A percentile compares a stretch with the other conserved stretches of the same genome.
These are phyloP conservation scores for Trichacis sp. DNA, from an alignment of 2,888 invertebrate species.

Conservation along the genomic window DNA sequence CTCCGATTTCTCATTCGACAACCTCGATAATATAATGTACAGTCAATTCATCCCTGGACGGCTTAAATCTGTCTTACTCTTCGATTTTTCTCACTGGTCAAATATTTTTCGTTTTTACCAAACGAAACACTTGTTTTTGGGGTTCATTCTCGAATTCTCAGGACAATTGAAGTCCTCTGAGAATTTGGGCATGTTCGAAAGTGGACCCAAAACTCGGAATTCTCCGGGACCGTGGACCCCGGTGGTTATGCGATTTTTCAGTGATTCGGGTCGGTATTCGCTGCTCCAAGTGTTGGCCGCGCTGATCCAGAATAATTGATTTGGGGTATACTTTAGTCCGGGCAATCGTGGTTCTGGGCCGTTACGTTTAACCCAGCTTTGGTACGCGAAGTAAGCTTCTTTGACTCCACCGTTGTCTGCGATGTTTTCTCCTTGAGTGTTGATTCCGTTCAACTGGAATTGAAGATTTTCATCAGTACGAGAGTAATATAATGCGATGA, in stretches of 20 bases:
- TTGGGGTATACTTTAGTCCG: constrained; percentile 77
- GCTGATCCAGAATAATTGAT: constrained; percentile 75
- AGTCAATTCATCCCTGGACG: constrained; percentile 1
- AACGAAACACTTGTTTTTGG: constrained; percentile 73
- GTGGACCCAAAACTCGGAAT: constrained; percentile 73
- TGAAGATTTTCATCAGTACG: too few relatives aligned
- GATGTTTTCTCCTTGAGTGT: constrained; percentile 68
- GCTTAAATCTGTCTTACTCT: background rate
- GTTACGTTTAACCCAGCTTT: constrained; percentile 77
- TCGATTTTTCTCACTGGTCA: background rate
- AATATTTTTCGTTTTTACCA: constrained; percentile 69
- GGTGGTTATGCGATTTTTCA: constrained; percentile 84
- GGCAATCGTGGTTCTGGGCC: constrained; percentile 78
- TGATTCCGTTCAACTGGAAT: constrained; percentile 86
- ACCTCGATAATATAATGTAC: background rate
- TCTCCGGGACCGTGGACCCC: constrained; percentile 80
- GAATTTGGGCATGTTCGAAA: constrained; percentile 74
- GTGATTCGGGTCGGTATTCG: constrained; percentile 74
- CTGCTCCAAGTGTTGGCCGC: constrained; percentile 75
- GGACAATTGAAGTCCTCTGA: constrained; percentile 74
- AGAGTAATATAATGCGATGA: too few relatives aligned
- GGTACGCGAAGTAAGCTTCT: constrained; percentile 87
- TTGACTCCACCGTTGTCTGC: constrained; percentile 95
- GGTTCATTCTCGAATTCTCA: constrained; percentile 73
- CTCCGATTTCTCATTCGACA: background rate